Base-by-base conservation (phyloP, 2,888 invertebrate genomes). In the Eustalomyia histrio region DNA sequence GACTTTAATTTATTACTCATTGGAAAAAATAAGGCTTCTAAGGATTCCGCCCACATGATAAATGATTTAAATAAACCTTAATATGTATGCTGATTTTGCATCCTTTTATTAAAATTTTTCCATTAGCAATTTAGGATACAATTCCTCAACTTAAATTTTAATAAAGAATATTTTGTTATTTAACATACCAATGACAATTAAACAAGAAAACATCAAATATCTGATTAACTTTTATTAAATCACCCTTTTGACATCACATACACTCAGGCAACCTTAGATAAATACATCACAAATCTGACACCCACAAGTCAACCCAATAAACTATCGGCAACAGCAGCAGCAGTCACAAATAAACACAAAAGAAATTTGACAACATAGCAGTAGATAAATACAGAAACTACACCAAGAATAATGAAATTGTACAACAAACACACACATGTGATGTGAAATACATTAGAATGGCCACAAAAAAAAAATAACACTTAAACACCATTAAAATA, bases 341-440 rank as follows among this genome's bases (percentile, higher is more conserved):
- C 63, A 63, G 17, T 47, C 10, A 50, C 16, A 52, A 52, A 17
- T 33, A 68, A 76, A 69, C 65, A 60, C 18, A 61, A 35, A 60
- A 35, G 81, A 81, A 81, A 81, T 78, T 81, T 81, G 81, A 81
- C 81, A 81, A 81, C 81, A 57, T 24, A 55, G 81, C 80, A 74
- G 6, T 50, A 50, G 18, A 47, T 50, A 50, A 64, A 16, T 35
- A 63, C 55, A 72, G 21, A 50, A 60, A 43, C n/a, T 6, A 12
- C 61, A 63, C 21, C 24, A 29, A 57, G 47, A 29, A 52, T 8
- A 57, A 57, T 39, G 21, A 68, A 57, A 50, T 58, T n/a, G 55
- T 55, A 21, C 55, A 55, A 55, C 21, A 12, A 65, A 58, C 29
- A 47, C 39, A 55, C 47, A 74, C 53, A 55, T 58, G 24, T 63